Base-by-base conservation (phyloP, 2,797 vertebrate genomes). In the Delichon dasypus region DNA sequence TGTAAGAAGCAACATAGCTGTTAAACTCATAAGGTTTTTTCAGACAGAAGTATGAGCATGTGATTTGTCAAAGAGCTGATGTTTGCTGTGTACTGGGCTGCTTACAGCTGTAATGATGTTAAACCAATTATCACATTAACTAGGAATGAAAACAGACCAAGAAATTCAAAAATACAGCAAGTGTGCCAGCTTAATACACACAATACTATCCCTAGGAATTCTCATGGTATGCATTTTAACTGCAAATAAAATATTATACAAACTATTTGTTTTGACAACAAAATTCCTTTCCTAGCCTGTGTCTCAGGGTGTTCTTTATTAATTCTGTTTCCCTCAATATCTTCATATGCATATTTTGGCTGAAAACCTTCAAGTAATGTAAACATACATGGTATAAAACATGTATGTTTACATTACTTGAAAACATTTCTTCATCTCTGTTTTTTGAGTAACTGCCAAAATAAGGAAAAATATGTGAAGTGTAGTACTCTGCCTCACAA, bases 101-200 rank as follows among this genome's bases (percentile, higher is more conserved):
- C 53, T 90, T 60, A 45, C 36, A 94, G 58, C 40, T 77, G 30
- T 53, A 91, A 85, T 29, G 27, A 89, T 75, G 50, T 87, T 78
- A 64, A 83, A 60, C 38, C 72, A 83, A 92, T 89, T 77, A 88
- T 44, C 7, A 1, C 40, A 73, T 91, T 86, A 95, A 86, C 70
- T 38, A 88, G 66, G 76, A 92, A 93, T 40, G 67, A 86, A 88
- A 90, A 36, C 62, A 92, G 81, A 88, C 73, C 72, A 91, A 80
- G 47, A 92, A 78, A 91, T 53, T 62, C 0, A 86, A 61, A 92
- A 89, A 93, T 70, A 68, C 29, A 78, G 60, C 13, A 72, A 75
- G 38, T 23, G 45, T 94, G 48, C 79, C 73, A 84, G 44, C 62
- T 80, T 78, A 80, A 62, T 72, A 88, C 27, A 62, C 36, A 79